Evolutionary conservation across 2,113 vertebrate genomes (phyloP), one percentile per base, ranked within the genome.

Genomic region (Caranx ignobilis): DNA sequence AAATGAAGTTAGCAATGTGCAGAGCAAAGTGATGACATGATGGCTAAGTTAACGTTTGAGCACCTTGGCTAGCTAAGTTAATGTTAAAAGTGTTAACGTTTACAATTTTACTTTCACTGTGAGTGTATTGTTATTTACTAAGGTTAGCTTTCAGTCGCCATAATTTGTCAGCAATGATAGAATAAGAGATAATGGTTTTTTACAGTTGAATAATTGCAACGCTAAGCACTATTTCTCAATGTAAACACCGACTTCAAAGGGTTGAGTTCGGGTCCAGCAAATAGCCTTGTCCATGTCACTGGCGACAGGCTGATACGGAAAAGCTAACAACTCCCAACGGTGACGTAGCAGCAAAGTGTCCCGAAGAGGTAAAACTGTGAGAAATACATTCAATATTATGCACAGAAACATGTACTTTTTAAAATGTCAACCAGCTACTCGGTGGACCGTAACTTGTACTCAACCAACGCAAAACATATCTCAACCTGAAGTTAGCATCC

Each of bases 211-310:
- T 67, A 71, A 79, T 2, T 71, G 78, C 84, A 79, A 39, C 43
- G 57, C 56, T 77, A 80, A 85, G 82, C 85, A 83, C 80, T 80
- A 87, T 83, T 90, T 66, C 84, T 90, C 84, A 90, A 90, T 91
- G 92, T 92, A 94, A 93, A 94, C 93, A 94, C 55, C 81, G 89
- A 91, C 88, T 91, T 91, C 84, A 90, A 92, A 90, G 74, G 89
- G 73, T 71, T 89, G 66, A 66, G 62, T 81, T 52, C 35, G 26
- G 26, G 34, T 71, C 77, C 93, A 93, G 89, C 59, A 84, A 87
- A 71, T 94, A 92, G 89, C 60, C 90, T 1, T 0, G 57, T 60
- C 89, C 93, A 48, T 61, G 21, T 76, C 68, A 75, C 34, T 48
- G 52, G 72, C 75, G 75, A 89, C 68, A 79, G 47, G 15, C 56